Conservation (phyloP, 1,140 invertebrate species). For the Propsilocerus akamusi region DNA sequence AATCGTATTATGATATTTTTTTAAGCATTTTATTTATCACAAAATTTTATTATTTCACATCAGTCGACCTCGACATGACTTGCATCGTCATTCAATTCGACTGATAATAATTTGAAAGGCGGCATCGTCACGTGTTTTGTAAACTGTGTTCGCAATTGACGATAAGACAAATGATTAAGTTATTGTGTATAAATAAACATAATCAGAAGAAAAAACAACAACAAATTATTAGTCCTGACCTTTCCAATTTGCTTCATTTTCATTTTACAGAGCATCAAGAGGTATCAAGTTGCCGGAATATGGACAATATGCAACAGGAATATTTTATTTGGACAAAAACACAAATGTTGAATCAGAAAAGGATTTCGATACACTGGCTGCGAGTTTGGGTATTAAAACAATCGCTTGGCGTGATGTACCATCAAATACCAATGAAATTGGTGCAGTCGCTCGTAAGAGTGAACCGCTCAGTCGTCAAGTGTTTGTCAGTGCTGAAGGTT, state of each 20-base stretch:
- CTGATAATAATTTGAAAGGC: not conserved
- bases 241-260: conserved; percentile 6
- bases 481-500: conserved; percentile 52
- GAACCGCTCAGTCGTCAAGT: conserved; percentile 95
- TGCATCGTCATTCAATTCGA: too few relatives aligned
- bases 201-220: not conserved
- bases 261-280: conserved; percentile 42
- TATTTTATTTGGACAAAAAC: conserved; percentile 77
- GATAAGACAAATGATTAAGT: too few relatives aligned
- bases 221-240: not conserved
- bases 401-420: conserved; percentile 86
- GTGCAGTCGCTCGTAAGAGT: conserved; percentile 73
- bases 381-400: conserved; percentile 60
- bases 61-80: too few relatives aligned
- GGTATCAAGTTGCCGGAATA: conserved; percentile 65
- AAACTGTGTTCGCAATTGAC: too few relatives aligned
- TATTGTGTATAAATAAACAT: not conserved
- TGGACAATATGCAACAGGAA: conserved; percentile 89
- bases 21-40: too few relatives aligned
- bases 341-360: conserved; percentile 64
- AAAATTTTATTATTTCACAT: too few relatives aligned
- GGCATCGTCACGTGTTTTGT: conserved; percentile 2
- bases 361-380: conserved; percentile 62
- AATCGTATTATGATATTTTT: too few relatives aligned
- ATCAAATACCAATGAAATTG: conserved; percentile 66